These are phyloP conservation scores for Anguilla anguilla DNA, from an alignment of 2,797 vertebrate species.

Conservation along the genomic window DNA sequence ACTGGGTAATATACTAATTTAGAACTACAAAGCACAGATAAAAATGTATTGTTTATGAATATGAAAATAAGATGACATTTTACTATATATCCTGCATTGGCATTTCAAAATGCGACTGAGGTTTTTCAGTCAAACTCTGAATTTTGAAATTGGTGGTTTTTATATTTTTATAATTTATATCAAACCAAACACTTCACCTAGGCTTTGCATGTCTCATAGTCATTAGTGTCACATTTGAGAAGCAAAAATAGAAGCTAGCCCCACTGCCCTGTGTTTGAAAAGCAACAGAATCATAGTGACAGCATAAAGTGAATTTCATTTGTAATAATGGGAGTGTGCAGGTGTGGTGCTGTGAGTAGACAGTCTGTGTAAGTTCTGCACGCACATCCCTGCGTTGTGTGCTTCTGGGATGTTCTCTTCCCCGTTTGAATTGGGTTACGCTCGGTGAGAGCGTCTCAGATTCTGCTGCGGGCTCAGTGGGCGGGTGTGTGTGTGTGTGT, in stretches of 20 bases:
- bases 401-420: slow-evolving; percentile 54
- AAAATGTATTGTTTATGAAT: too few species aligned
- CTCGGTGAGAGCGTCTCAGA: slow-evolving; percentile 69
- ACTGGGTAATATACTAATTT: too few species aligned
- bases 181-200: background rate
- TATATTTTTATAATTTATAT: background rate
- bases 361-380: background rate
- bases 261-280: background rate
- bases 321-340: background rate
- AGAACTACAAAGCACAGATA: too few species aligned
- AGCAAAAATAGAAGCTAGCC: background rate
- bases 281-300: background rate
- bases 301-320: background rate
- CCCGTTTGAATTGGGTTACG: slow-evolving; percentile 65
- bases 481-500: slow-evolving; percentile 26
- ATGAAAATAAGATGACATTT: too few species aligned
- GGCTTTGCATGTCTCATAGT: background rate
- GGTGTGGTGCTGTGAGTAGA: background rate
- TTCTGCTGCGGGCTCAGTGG: slow-evolving; percentile 81
- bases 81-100: too few species aligned
- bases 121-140: too few species aligned
- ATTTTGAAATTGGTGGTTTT: too few species aligned
- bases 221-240: background rate
- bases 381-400: background rate
- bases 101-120: too few species aligned